Conservation (phyloP, 2,113 vertebrate genomes). For the Colossoma macropomum region DNA sequence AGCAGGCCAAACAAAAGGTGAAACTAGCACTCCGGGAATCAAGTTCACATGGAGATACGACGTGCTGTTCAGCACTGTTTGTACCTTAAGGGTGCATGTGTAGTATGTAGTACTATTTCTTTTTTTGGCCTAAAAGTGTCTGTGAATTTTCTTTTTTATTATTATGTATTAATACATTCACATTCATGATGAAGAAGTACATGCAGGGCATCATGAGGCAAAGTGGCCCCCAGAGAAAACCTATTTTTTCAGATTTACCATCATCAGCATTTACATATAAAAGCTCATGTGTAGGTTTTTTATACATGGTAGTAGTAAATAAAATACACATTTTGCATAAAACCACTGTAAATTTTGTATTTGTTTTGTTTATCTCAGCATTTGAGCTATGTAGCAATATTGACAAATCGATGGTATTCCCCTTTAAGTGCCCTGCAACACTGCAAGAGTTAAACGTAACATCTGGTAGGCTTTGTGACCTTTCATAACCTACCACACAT, state of each 20-base stretch:
- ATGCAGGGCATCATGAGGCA: too few relatives aligned
- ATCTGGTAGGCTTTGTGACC: background rate
- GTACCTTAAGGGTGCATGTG: background rate
- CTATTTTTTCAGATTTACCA: too few relatives aligned
- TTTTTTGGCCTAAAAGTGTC: too few relatives aligned
- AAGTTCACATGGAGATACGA: constrained; percentile 21
- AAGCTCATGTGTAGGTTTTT: too few relatives aligned
- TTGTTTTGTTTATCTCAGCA: too few relatives aligned
- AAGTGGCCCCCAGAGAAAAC: too few relatives aligned
- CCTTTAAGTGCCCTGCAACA: background rate
- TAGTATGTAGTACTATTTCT: background rate
- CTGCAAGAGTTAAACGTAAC: background rate
- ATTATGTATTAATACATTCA: background rate
- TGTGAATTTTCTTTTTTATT: background rate
- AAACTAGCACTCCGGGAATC: constrained; percentile 32
- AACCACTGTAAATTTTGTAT: too few relatives aligned
- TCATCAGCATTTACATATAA: too few relatives aligned
- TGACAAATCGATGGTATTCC: background rate
- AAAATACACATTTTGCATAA: background rate
- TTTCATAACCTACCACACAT: background rate
- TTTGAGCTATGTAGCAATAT: background rate
- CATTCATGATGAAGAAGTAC: background rate
- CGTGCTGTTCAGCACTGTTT: background rate
- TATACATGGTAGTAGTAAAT: too few relatives aligned
- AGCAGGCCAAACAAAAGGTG: constrained; percentile 51